Evolutionary conservation across 2,113 vertebrate genomes (phyloP), one percentile per base, ranked within the genome.

Genomic region (Rhegmatorhina hoffmannsi): DNA sequence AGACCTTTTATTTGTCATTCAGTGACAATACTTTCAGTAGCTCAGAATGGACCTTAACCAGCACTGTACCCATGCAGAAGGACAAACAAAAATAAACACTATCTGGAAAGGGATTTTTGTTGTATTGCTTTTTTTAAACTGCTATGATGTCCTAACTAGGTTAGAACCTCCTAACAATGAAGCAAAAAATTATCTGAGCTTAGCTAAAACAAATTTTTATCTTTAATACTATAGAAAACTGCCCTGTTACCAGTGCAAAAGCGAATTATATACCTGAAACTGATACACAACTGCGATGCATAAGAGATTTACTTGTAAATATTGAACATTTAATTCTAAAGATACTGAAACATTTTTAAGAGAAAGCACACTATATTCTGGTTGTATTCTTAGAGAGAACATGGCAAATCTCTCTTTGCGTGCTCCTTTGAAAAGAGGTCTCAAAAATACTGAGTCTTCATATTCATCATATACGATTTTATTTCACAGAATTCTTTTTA

Each of bases 101-200:
- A 40, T 15, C 40, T 78, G 38, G 47, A 74, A 93, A 75, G 55
- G 29, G 38, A 70, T 40, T 95, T 90, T 88, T 75, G 36, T 70
- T 94, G 13, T 11, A 36, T 21, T 60, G 12, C 56, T 82, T 73
- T 79, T 87, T 80, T 14, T 19, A 15, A 85, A 73, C 36, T 80
- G 21, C 70, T 58, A 70, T 26, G 24, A 79, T 80, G 33, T 58
- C 58, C 14, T 36, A 91, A 87, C 58, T 83, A 33, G 3, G 70
- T 94, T 94, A 95, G 79, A 95, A 67, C 6, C 60, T 88, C 50
- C 90, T 92, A 33, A 77, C 75, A 94, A 84, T 21, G 47, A 91
- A 88, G n/a, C 5, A 86, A 91, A 91, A 33, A 31, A 56, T 93
- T 93, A 88, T 91, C 52, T 70, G 21, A 85, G 90, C 75, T 83